Evolutionary conservation across 2,113 vertebrate species (phyloP).

Genomic region (Phaetusa simplex): DNA sequence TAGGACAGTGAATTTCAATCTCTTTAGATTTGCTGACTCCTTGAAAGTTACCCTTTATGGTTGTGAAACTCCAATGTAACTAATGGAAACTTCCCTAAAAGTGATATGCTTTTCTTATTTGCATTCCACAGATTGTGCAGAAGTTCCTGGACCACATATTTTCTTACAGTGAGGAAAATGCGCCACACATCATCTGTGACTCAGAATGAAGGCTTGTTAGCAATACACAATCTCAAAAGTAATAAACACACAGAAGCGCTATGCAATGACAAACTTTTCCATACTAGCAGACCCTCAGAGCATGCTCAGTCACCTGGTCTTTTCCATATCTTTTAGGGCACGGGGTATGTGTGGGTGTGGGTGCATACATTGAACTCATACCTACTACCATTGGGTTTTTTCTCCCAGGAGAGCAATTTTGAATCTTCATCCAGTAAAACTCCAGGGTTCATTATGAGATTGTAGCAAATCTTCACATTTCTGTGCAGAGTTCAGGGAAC

Average conservation of each 20-base stretch:
- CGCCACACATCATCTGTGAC: not conserved
- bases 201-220: not conserved
- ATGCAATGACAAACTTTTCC: not conserved
- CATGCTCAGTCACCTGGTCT: not conserved
- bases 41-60: not conserved
- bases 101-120: not conserved
- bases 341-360: not conserved
- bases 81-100: not conserved
- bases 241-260: not conserved
- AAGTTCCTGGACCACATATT: not conserved
- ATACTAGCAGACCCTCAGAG: not conserved
- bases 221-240: not conserved
- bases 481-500: not conserved
- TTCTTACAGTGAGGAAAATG: not conserved
- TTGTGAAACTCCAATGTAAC: not conserved
- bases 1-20: not conserved
- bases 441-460: not conserved
- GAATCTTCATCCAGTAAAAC: not conserved
- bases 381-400: not conserved
- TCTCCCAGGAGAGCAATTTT: not conserved
- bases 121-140: not conserved
- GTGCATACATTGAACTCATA: not conserved
- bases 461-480: not conserved
- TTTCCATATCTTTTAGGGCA: not conserved
- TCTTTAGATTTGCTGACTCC: not conserved